Evolutionary conservation across 2,113 vertebrate species (phyloP).

Genomic region (Orthonyx spaldingii): DNA sequence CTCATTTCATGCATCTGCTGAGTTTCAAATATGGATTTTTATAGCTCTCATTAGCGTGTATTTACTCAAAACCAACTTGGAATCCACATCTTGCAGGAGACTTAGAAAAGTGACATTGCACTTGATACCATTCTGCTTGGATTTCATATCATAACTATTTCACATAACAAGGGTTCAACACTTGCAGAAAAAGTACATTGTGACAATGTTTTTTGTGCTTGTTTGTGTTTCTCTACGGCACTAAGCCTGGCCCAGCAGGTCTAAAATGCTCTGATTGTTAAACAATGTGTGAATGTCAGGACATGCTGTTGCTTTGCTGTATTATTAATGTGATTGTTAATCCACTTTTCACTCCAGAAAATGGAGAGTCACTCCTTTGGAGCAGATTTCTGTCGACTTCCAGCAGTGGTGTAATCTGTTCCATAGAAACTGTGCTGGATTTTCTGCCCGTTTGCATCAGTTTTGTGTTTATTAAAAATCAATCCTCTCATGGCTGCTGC

Average conservation of each 20-base stretch:
- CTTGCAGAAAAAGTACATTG: neutral
- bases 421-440: neutral
- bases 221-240: neutral
- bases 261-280: neutral
- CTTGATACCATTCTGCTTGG: neutral
- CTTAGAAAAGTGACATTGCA: neutral
- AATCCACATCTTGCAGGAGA: neutral
- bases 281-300: neutral
- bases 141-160: neutral
- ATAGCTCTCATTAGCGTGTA: neutral
- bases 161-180: neutral
- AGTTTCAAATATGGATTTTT: neutral
- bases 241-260: neutral
- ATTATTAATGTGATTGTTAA: neutral
- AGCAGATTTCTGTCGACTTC: neutral
- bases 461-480: neutral
- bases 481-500: neutral
- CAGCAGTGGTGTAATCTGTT: neutral
- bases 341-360: neutral
- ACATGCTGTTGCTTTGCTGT: neutral
- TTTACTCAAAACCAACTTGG: neutral
- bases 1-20: neutral
- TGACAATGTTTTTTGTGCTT: neutral
- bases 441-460: neutral
- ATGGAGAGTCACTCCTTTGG: neutral